phyloP scores from a whole-genome alignment of 2,888 invertebrate species.

The Brenthis ino region DNA sequence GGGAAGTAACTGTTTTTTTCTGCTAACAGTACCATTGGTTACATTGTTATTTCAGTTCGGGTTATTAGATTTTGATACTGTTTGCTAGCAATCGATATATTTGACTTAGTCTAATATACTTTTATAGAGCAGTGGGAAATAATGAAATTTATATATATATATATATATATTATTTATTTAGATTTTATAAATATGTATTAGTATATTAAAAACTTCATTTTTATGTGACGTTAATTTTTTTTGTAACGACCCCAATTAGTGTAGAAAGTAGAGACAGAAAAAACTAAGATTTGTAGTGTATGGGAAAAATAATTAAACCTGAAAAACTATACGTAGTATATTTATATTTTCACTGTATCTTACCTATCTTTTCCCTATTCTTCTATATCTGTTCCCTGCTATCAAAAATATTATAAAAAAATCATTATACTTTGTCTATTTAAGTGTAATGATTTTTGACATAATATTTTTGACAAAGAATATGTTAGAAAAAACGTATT shows the following conservation, averaged over 20 bases:
- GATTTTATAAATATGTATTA: neutral
- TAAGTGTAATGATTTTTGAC: too few relatives aligned
- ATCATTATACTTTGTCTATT: too few relatives aligned
- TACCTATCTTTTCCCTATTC: neutral
- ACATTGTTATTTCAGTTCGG: too few relatives aligned
- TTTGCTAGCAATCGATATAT: neutral
- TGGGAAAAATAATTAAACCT: neutral
- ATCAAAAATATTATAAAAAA: too few relatives aligned
- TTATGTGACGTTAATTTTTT: neutral
- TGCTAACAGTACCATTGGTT: too few relatives aligned
- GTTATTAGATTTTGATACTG: too few relatives aligned
- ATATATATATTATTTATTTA: neutral
- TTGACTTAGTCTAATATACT: too few relatives aligned
- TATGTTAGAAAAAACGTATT: too few relatives aligned
- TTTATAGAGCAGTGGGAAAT: too few relatives aligned
- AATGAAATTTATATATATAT: neutral
- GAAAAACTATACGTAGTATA: neutral
- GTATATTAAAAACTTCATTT: neutral
- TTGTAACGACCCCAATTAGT: constrained; percentile 7
- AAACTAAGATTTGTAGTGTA: constrained; percentile 15
- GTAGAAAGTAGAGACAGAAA: constrained; percentile 8
- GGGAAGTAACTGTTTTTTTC: constrained; percentile 3
- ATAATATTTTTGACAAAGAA: too few relatives aligned
- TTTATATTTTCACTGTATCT: neutral
- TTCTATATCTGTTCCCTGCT: too few relatives aligned